Percentiles rank a stretch among this genome's conserved stretches.
phyloP scores from a whole-genome alignment of 2,888 invertebrate species.

The Neoscelio sp. region DNA sequence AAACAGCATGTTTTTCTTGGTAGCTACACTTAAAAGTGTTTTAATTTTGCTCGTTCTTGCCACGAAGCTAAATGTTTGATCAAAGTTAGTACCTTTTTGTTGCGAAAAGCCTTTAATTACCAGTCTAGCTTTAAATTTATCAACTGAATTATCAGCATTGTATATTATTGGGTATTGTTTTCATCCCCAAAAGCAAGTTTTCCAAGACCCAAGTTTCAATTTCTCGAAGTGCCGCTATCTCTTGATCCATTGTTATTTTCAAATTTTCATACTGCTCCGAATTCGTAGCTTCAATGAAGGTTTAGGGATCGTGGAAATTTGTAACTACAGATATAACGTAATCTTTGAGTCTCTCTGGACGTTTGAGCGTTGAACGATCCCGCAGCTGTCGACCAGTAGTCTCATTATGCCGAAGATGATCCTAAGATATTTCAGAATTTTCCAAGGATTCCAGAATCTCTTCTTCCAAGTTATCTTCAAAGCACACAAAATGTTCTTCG shows the following conservation, averaged over 20 bases:
- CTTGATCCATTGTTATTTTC: conserved; percentile 69
- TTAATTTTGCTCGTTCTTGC: conserved; percentile 29
- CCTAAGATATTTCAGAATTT: neutral
- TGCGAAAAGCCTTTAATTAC: conserved; percentile 36
- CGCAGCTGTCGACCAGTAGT: neutral
- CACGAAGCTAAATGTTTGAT: conserved; percentile 51
- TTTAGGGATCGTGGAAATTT: neutral
- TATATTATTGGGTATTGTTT: no score
- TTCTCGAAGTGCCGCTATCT: conserved; percentile 72
- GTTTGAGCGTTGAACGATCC: neutral
- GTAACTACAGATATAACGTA: no score
- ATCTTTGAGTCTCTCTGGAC: neutral
- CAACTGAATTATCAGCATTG: conserved; percentile 34
- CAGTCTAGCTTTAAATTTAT: conserved; percentile 40
- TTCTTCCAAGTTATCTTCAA: neutral
- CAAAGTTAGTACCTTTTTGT: conserved; percentile 37
- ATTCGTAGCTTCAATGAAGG: conserved; percentile 37
- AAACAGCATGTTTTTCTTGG: conserved; percentile 28
- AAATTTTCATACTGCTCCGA: conserved; percentile 59
- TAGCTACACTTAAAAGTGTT: conserved; percentile 29
- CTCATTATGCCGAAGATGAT: neutral
- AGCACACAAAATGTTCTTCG: neutral
- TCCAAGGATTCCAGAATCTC: neutral
- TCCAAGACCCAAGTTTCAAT: conserved; percentile 72
- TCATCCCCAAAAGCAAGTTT: no score